phyloP scores from a whole-genome alignment of 2,888 invertebrate species.

The Hemaris fuciformis region DNA sequence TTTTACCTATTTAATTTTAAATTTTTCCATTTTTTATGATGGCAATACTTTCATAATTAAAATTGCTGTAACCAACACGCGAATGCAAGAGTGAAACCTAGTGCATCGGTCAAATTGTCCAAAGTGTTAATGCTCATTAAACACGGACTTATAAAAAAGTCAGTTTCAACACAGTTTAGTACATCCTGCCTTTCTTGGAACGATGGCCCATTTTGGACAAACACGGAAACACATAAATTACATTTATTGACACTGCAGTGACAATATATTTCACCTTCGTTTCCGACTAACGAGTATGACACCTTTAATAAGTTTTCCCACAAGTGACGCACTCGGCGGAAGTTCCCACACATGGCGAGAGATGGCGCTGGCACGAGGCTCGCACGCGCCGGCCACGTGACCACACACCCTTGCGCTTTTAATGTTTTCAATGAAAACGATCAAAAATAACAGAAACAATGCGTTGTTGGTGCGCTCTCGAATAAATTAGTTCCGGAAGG shows the following conservation, averaged over 20 bases:
- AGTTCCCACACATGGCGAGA: constrained; percentile 74
- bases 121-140: not conserved
- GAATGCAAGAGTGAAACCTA: no score
- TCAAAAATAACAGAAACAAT: constrained; percentile 72
- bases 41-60: not conserved
- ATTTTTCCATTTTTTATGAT: not conserved
- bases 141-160: not conserved
- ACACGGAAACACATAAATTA: constrained; percentile 18
- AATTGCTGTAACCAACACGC: no score
- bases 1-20: not conserved
- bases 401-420: constrained; percentile 55
- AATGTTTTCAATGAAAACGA: constrained; percentile 75
- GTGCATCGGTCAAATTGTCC: not conserved
- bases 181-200: not conserved
- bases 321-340: constrained; percentile 66
- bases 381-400: constrained; percentile 52
- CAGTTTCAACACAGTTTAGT: not conserved
- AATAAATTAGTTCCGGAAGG: constrained; percentile 69
- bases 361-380: constrained; percentile 60
- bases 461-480: constrained; percentile 63
- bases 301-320: constrained; percentile 64
- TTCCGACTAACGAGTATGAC: constrained; percentile 35
- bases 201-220: constrained; percentile 13
- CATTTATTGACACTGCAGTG: constrained; percentile 18
- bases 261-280: constrained; percentile 26